phyloP scores from a whole-genome alignment of 1,140 invertebrate genomes.

The Araneus ventricosus region DNA sequence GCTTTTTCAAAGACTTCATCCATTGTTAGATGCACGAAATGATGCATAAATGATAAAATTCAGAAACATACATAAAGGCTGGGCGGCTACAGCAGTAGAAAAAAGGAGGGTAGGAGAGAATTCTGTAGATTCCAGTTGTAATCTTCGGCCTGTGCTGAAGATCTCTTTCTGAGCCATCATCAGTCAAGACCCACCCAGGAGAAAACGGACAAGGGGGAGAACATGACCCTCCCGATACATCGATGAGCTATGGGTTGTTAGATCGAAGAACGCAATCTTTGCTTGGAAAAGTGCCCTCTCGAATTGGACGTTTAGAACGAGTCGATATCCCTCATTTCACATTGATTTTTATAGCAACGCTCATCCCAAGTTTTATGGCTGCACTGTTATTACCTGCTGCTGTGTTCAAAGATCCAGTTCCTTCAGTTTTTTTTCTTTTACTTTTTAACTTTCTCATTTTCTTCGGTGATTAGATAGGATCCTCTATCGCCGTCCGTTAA shows the following conservation, averaged over 20 bases:
- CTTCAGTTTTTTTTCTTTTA: neutral
- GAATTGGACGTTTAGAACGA: constrained; percentile 65
- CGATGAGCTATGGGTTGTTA: constrained; percentile 58
- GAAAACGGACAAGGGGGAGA: neutral
- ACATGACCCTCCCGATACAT: neutral
- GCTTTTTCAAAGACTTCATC: neutral
- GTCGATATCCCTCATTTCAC: constrained; percentile 74
- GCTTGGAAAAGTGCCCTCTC: constrained; percentile 44
- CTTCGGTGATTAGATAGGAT: constrained; percentile 25
- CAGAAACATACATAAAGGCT: neutral
- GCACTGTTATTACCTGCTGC: constrained; percentile 44
- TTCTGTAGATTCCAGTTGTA: neutral
- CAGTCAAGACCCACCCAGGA: constrained; percentile 54
- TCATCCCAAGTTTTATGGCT: constrained; percentile 69
- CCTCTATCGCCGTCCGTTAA: neutral
- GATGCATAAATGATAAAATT: constrained; percentile 30
- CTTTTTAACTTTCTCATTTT: constrained; percentile 49
- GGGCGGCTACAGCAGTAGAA: neutral
- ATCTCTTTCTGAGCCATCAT: constrained; percentile 20
- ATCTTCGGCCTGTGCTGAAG: neutral
- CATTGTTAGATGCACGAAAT: neutral
- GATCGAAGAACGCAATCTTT: constrained; percentile 61
- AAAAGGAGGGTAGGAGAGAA: neutral
- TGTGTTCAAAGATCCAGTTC: constrained; percentile 1
- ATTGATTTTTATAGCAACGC: constrained; percentile 71